Conservation (phyloP, 2,113 vertebrate species). For the Mirounga angustirostris region DNA sequence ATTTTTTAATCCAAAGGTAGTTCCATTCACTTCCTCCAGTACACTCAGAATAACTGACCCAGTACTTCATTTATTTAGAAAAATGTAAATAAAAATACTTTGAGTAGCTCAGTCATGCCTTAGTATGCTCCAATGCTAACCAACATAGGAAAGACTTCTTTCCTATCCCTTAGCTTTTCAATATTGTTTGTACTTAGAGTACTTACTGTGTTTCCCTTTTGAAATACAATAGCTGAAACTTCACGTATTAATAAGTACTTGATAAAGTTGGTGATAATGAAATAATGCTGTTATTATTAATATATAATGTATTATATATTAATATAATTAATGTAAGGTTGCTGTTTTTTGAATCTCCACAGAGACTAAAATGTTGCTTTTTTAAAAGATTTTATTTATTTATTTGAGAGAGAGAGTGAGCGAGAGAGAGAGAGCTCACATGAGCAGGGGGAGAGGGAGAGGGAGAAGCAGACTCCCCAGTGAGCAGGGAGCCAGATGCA, state of each 20-base stretch:
- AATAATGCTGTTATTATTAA: background rate
- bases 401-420: too few species aligned
- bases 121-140: background rate
- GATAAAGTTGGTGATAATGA: background rate
- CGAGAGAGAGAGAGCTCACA: too few species aligned
- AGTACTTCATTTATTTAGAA: slow-evolving; percentile 6
- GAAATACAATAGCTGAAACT: slow-evolving; percentile 6
- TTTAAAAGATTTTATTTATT: background rate
- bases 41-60: background rate
- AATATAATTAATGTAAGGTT: background rate
- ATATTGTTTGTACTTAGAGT: slow-evolving; percentile 23
- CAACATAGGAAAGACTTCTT: background rate
- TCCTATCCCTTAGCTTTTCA: background rate
- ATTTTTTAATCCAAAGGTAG: background rate
- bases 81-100: slow-evolving; percentile 21
- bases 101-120: background rate
- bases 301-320: background rate
- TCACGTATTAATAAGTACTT: slow-evolving; percentile 28
- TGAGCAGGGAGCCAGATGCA: too few species aligned
- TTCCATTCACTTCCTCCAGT: background rate
- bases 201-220: slow-evolving; percentile 26
- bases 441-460: background rate
- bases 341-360: background rate
- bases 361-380: slow-evolving; percentile 42
- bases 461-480: too few species aligned